A percentile compares a stretch with the other conserved stretches of the same genome.
Conservation (phyloP, 1,140 invertebrate genomes). For the Leptinotarsa undecemlineata region DNA sequence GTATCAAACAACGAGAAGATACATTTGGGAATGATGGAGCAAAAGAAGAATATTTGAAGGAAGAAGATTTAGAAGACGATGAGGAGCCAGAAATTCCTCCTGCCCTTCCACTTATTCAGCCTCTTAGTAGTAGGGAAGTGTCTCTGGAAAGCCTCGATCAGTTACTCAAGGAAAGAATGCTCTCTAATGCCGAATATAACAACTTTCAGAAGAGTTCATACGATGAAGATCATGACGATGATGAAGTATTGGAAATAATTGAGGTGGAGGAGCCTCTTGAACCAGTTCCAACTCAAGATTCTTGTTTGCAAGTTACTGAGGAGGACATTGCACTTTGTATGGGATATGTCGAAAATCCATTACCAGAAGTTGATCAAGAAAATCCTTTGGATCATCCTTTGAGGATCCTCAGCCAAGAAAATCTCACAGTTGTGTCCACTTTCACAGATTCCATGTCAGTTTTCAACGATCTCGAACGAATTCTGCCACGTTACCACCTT, state of each 20-base stretch:
- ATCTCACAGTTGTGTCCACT: constrained; percentile 84
- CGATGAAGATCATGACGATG: constrained; percentile 57
- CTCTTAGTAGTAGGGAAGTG: constrained; percentile 74
- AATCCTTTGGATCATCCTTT: constrained; percentile 78
- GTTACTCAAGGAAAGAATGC: constrained; percentile 65
- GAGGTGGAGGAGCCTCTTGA: constrained; percentile 80
- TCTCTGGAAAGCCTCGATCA: constrained; percentile 77
- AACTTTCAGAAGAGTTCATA: constrained; percentile 45
- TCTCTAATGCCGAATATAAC: constrained; percentile 61
- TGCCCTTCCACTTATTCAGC: constrained; percentile 73
- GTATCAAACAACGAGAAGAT: background rate
- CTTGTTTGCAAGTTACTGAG: constrained; percentile 85
- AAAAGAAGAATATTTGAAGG: constrained; percentile 14
- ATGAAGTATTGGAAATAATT: constrained; percentile 80
- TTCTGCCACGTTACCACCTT: constrained; percentile 51
- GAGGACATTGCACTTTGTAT: constrained; percentile 88
- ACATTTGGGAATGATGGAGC: constrained; percentile 29
- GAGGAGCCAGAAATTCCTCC: constrained; percentile 74
- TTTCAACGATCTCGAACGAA: constrained; percentile 72
- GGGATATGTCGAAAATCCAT: constrained; percentile 71
- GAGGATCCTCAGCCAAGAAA: constrained; percentile 85
- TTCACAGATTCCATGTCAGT: constrained; percentile 81
- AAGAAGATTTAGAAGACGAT: constrained; percentile 69
- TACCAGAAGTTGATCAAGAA: constrained; percentile 70
- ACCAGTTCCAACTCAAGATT: constrained; percentile 80